phyloP scores from a whole-genome alignment of 2,113 vertebrate species.

The Phyllopteryx taeniolatus region DNA sequence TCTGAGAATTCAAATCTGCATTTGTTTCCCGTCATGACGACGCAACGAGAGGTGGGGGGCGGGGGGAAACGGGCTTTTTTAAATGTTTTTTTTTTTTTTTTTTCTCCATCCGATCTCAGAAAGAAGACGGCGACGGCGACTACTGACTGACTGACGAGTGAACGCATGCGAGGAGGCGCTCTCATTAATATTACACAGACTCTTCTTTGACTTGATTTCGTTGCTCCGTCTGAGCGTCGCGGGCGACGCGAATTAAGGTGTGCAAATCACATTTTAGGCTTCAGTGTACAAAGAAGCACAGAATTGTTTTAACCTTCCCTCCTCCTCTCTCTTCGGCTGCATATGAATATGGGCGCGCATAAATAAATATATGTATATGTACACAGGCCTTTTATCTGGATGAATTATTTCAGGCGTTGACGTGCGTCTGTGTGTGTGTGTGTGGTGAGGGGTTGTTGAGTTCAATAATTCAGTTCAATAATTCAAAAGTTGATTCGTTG shows the following conservation, averaged over 20 bases:
- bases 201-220: slow-evolving; percentile 73
- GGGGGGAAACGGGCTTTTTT: no score
- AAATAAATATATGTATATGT: slow-evolving; percentile 16
- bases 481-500: slow-evolving; percentile 6
- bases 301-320: slow-evolving; percentile 54
- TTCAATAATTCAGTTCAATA: slow-evolving; percentile 4
- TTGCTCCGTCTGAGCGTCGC: slow-evolving; percentile 66
- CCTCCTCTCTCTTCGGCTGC: slow-evolving; percentile 29
- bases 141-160: slow-evolving; percentile 2
- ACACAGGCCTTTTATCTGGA: slow-evolving; percentile 9
- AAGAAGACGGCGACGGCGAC: not conserved
- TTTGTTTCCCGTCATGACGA: not conserved
- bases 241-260: slow-evolving; percentile 71
- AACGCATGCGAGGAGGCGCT: slow-evolving; percentile 57
- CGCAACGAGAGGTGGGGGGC: not conserved
- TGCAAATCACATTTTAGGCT: slow-evolving; percentile 75
- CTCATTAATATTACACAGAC: slow-evolving; percentile 74
- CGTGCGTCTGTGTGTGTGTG: not conserved
- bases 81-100: not conserved
- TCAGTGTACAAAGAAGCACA: slow-evolving; percentile 60
- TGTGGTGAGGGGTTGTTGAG: not conserved
- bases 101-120: not conserved
- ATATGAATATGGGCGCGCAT: slow-evolving; percentile 1
- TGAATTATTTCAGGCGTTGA: slow-evolving; percentile 5
- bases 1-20: not conserved